Conservation (phyloP, 1,140 invertebrate species). For the Polypedilum vanderplanki region DNA sequence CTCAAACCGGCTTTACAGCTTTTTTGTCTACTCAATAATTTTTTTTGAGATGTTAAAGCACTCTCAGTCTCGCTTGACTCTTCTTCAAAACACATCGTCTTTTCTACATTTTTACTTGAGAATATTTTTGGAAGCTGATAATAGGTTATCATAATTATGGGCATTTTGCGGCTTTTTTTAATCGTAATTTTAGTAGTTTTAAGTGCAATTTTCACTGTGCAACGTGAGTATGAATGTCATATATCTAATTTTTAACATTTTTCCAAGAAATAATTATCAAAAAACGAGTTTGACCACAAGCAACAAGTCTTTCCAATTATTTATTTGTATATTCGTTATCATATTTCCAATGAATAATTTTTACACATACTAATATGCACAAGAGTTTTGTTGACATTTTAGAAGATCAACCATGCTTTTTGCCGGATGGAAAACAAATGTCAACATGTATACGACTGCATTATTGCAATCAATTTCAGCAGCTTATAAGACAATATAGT, state of each 20-base stretch:
- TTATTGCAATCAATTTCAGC: neutral
- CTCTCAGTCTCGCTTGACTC: neutral
- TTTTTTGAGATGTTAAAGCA: neutral
- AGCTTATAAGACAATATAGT: neutral
- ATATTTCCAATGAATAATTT: neutral
- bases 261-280: neutral
- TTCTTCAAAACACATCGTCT: neutral
- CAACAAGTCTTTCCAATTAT: neutral
- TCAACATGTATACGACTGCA: neutral
- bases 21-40: neutral
- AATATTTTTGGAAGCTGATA: conserved; percentile 1
- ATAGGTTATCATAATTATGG: neutral
- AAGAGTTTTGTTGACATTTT: neutral
- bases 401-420: neutral
- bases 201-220: neutral
- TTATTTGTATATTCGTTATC: neutral
- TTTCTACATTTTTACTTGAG: neutral
- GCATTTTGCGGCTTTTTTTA: neutral
- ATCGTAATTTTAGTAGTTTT: neutral
- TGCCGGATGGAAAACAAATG: neutral
- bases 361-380: neutral
- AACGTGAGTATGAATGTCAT: neutral
- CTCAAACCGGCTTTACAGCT: neutral
- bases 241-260: neutral
- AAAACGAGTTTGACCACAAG: neutral